These are phyloP conservation scores for Erebia aethiops DNA, from an alignment of 2,888 invertebrate species.

Conservation along the genomic window DNA sequence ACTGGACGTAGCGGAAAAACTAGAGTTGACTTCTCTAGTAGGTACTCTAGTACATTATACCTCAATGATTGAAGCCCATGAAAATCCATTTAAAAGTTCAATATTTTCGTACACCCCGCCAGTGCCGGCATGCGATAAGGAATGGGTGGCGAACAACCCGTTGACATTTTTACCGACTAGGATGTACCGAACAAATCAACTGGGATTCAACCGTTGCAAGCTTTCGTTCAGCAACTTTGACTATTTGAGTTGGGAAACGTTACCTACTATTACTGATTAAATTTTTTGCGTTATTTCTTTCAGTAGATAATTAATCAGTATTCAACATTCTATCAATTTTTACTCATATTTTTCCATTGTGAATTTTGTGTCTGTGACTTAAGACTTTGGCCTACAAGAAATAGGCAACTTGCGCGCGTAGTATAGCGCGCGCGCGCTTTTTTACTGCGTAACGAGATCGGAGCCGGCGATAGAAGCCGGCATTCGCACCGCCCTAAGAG, in stretches of 20 bases:
- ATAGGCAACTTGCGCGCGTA: background rate
- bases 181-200: background rate
- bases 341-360: too few relatives aligned
- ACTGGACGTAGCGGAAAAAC: too few relatives aligned
- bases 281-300: background rate
- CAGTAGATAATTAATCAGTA: background rate
- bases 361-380: too few relatives aligned
- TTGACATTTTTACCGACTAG: slow-evolving; percentile 10
- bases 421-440: slow-evolving; percentile 6
- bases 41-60: too few relatives aligned
- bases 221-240: background rate
- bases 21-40: too few relatives aligned
- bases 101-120: slow-evolving; percentile 1
- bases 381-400: background rate
- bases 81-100: background rate
- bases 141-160: background rate
- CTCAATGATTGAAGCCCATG: too few relatives aligned
- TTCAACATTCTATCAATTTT: too few relatives aligned
- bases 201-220: background rate
- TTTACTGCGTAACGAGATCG: slow-evolving; percentile 17
- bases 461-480: slow-evolving; percentile 11
- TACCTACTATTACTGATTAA: too few relatives aligned
- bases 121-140: slow-evolving; percentile 5
- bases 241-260: too few relatives aligned
- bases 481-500: slow-evolving; percentile 13